Evolutionary conservation across 92 coral and sea anemone genomes (phyloP), one percentile per base, ranked within the genome.

Genomic region (Diadumene lineata): DNA sequence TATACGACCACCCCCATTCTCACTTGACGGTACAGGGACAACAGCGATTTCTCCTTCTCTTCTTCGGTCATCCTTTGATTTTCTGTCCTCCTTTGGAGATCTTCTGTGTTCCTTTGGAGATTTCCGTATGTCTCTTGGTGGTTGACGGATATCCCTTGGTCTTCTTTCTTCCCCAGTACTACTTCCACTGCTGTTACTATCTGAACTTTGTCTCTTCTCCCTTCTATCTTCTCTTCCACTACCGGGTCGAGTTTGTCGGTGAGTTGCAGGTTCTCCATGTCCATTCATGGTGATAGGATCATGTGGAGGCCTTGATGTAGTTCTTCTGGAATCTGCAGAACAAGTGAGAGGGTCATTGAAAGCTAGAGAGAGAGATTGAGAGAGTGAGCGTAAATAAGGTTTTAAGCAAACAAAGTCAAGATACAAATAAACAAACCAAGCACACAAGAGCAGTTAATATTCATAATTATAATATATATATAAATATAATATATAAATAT

Each of bases 1-100:
- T 56, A 91, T 34, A 57, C 97, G 72, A 3, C 97, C 97, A 44
- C 97, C 88, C 29, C 85, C 74, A 73, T 78, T 62, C 60, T 76
- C 85, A n/a, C 70, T 71, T 1, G 87, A 65, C 25, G 86, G 89
- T 11, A 84, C 64, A 61, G 77, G 74, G 0, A 87, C 92, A 18
- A 83, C 85, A 16, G 86, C 82, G 31, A 82, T 84, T 15, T 79
- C 84, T 57, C 81, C 91, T 3, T 53, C 73, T 34, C 9, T 24
- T 32, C 61, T 60, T 29, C 38, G 38, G 16, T 70, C 75, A 30
- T 56, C 60, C 30, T 32, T 27, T 4, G 58, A 23, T 15, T 21
- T 53, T 53, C 58, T 15, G 19, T 53, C 58, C 4, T 3, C 58
- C 19, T 53, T 27, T 4, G 58, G 58, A 15, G 58, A 21, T 15